phyloP scores from a whole-genome alignment of 2,797 vertebrate species.

The Chelon auratus region DNA sequence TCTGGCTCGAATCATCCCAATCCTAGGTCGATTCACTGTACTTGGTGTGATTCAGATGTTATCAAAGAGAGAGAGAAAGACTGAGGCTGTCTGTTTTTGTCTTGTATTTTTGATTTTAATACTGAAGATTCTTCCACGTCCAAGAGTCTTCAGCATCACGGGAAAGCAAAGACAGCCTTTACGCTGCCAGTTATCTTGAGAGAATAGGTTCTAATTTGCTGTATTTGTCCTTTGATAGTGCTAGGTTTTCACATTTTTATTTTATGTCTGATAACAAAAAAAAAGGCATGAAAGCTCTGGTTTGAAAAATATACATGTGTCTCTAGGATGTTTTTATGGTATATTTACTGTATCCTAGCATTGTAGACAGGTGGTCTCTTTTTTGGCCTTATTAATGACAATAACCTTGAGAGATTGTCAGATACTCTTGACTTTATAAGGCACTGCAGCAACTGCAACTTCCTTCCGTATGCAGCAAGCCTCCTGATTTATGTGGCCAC shows the following conservation, averaged over 20 bases:
- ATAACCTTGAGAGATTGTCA: background rate
- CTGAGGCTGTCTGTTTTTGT: too few species aligned
- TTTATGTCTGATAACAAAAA: too few species aligned
- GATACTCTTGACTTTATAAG: constrained; percentile 23
- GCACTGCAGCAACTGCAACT: background rate
- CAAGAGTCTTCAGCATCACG: too few species aligned
- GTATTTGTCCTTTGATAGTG: too few species aligned
- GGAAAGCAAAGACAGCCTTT: background rate
- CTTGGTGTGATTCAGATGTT: background rate
- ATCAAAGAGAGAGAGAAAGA: background rate
- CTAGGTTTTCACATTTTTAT: too few species aligned
- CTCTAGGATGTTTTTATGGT: too few species aligned
- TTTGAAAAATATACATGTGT: too few species aligned
- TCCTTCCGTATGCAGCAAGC: constrained; percentile 5
- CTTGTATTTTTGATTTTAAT: too few species aligned
- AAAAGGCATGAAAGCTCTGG: too few species aligned
- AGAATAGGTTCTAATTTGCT: too few species aligned
- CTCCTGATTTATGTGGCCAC: constrained; percentile 26
- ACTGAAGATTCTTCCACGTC: too few species aligned
- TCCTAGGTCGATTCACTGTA: background rate
- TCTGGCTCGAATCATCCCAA: too few species aligned
- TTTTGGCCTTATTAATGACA: constrained; percentile 4
- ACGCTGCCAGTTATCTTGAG: background rate
- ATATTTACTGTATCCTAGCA: background rate
- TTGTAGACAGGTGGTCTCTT: background rate